Percentiles rank a stretch among this genome's conserved stretches.
Evolutionary conservation across 2,113 vertebrate species (phyloP).

Genomic region (Gavia stellata): DNA sequence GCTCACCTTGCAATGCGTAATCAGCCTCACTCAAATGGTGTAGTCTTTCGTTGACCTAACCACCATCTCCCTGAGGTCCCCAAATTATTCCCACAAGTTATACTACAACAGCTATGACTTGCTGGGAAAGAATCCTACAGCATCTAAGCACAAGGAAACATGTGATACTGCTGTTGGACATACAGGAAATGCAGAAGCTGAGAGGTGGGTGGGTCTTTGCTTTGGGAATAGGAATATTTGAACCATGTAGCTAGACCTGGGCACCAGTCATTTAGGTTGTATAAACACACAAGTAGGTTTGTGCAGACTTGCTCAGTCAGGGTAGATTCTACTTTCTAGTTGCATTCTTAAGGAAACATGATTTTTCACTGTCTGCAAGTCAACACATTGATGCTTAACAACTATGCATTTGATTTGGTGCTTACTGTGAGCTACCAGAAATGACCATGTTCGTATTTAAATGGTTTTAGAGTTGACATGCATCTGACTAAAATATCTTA

Average conservation of each 20-base stretch:
- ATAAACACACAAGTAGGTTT: not conserved
- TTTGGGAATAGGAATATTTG: not conserved
- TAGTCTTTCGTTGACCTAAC: not conserved
- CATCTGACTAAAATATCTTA: not conserved
- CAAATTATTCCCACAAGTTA: not conserved
- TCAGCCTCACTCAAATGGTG: not conserved
- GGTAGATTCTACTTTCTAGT: not conserved
- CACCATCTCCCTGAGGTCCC: conserved; percentile 15
- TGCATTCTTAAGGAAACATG: not conserved
- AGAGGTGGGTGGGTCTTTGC: not conserved
- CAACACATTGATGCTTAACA: not conserved
- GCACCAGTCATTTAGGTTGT: not conserved
- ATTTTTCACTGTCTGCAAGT: not conserved
- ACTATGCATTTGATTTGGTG: not conserved
- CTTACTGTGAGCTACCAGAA: not conserved
- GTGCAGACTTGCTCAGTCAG: not conserved
- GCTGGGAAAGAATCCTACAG: conserved; percentile 51
- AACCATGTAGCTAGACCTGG: not conserved
- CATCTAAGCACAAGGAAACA: not conserved
- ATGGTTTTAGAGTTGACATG: not conserved
- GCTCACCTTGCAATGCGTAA: not conserved
- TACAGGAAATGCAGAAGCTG: not conserved
- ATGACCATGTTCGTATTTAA: not conserved
- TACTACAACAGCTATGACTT: conserved; percentile 12
- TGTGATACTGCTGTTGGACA: not conserved